phyloP scores from a whole-genome alignment of 2,113 vertebrate genomes.

The Anhinga rufa region DNA sequence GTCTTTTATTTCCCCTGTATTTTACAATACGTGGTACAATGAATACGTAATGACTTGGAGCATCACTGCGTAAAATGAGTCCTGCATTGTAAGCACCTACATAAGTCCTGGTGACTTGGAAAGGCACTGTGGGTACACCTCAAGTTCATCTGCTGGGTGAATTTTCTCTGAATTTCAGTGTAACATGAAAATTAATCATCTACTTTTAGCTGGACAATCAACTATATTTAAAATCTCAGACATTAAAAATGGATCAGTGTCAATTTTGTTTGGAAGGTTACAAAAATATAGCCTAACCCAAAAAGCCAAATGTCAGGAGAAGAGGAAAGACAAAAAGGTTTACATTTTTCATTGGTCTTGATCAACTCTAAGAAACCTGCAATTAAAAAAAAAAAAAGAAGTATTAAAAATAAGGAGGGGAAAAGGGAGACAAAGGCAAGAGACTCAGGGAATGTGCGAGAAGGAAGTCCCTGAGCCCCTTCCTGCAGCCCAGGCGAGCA shows the following conservation, averaged over 20 bases:
- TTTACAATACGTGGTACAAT: background rate
- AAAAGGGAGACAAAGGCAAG: background rate
- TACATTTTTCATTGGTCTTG: background rate
- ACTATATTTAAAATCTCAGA: background rate
- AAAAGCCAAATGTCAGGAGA: background rate
- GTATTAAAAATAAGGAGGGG: background rate
- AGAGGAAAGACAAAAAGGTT: background rate
- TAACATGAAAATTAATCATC: background rate
- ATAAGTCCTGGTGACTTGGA: background rate
- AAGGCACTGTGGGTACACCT: background rate
- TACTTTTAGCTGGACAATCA: background rate
- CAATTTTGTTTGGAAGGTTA: background rate
- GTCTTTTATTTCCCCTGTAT: background rate
- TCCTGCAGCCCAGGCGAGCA: background rate
- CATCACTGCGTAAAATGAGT: background rate
- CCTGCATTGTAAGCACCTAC: background rate
- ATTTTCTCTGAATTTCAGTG: background rate
- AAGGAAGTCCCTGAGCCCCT: background rate
- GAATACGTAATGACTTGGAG: background rate
- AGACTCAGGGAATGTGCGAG: accelerated
- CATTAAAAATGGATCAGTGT: background rate
- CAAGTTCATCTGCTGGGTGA: background rate
- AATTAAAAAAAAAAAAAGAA: background rate
- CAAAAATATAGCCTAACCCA: background rate
- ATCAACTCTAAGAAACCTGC: background rate